These are phyloP conservation scores for Himalopsyche anomala DNA, from an alignment of 2,888 invertebrate genomes.

Conservation along the genomic window DNA sequence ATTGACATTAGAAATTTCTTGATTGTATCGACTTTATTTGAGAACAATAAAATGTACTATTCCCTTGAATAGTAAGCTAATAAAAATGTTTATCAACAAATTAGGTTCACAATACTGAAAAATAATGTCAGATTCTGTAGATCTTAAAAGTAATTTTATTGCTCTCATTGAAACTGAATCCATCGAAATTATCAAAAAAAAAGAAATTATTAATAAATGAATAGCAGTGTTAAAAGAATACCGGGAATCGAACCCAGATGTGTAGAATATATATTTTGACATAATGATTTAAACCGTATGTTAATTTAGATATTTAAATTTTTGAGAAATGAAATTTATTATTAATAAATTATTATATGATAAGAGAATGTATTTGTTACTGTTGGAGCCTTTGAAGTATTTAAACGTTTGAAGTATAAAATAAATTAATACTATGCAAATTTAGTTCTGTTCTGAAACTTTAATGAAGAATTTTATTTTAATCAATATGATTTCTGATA, in stretches of 20 bases:
- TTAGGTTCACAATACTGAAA: neutral
- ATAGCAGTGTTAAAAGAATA: neutral
- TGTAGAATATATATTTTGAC: neutral
- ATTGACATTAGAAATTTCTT: neutral
- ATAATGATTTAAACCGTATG: neutral
- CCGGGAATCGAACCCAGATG: constrained; percentile 11
- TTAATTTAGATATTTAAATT: neutral
- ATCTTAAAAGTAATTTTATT: neutral
- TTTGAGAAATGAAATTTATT: neutral
- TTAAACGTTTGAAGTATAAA: too few species aligned
- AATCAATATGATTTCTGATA: too few species aligned
- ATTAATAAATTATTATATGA: too few species aligned
- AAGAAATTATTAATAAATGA: too few species aligned
- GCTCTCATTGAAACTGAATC: too few species aligned
- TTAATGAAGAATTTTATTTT: too few species aligned
- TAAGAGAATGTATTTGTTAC: too few species aligned
- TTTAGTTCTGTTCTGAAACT: too few species aligned
- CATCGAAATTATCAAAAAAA: too few species aligned
- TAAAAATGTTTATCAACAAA: neutral
- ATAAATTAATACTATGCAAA: too few species aligned
- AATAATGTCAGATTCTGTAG: neutral
- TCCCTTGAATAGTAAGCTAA: neutral
- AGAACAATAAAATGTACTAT: neutral
- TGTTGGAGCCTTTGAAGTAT: too few species aligned
- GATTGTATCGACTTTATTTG: too few species aligned